Evolutionary conservation across 2,797 vertebrate genomes (phyloP).

Genomic region (Enteromius treurensis): DNA sequence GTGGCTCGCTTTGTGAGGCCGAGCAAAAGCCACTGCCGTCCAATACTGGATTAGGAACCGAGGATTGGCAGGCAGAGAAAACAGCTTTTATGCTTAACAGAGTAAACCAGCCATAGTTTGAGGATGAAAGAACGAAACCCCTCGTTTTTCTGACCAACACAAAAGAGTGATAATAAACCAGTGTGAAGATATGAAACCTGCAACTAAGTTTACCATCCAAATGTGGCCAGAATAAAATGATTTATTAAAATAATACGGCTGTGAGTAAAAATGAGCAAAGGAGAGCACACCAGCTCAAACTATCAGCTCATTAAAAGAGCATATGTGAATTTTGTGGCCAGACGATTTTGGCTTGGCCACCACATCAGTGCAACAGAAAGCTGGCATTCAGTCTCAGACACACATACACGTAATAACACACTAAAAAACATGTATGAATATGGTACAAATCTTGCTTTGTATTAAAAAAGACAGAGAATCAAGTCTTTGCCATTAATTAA

Average conservation of each 20-base stretch:
- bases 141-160: not conserved
- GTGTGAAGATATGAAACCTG: slow-evolving; percentile 12
- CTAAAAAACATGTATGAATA: slow-evolving; percentile 49
- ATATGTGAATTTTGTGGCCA: slow-evolving; percentile 65
- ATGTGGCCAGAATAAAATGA: slow-evolving; percentile 6
- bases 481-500: not conserved
- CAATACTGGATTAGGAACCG: slow-evolving; percentile 52
- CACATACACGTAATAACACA: slow-evolving; percentile 18
- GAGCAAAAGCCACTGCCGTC: slow-evolving; percentile 35
- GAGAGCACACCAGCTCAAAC: slow-evolving; percentile 43
- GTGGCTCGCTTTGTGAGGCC: slow-evolving; percentile 36
- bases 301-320: slow-evolving; percentile 63
- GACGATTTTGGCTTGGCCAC: slow-evolving; percentile 65
- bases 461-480: not conserved
- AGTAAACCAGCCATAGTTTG: slow-evolving; percentile 30
- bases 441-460: not conserved
- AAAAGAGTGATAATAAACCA: slow-evolving; percentile 1
- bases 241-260: not conserved
- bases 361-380: slow-evolving; percentile 55
- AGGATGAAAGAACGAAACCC: not conserved
- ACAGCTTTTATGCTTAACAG: slow-evolving; percentile 48
- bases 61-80: slow-evolving; percentile 49
- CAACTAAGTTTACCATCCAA: slow-evolving; percentile 16
- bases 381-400: slow-evolving; percentile 33
- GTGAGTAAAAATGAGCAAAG: slow-evolving; percentile 38